Percentiles rank a stretch among this genome's conserved stretches.
Conservation (phyloP, 2,113 vertebrate genomes). For the Naja naja region DNA sequence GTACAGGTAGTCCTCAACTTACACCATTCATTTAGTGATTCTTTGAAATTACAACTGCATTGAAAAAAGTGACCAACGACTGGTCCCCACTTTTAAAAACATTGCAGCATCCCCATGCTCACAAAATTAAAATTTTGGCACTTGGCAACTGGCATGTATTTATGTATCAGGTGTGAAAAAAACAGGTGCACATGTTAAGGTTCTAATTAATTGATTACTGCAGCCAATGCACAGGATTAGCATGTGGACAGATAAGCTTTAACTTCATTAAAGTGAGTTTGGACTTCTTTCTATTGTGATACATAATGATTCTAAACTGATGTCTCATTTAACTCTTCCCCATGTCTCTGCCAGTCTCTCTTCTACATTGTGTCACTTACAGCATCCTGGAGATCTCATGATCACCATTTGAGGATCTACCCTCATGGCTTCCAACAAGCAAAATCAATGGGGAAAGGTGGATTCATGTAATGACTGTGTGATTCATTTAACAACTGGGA, state of each 20-base stretch:
- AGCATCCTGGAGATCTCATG: neutral
- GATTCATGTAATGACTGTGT: neutral
- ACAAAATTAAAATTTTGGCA: neutral
- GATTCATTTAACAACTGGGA: neutral
- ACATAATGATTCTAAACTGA: neutral
- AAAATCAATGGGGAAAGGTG: neutral
- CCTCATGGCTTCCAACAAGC: neutral
- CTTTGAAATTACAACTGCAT: neutral
- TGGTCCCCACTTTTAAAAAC: neutral
- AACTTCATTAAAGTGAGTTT: neutral
- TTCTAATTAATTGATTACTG: neutral
- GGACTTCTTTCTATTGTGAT: neutral
- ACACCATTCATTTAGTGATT: neutral
- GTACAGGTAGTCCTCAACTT: neutral
- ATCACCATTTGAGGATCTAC: neutral
- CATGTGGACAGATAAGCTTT: neutral
- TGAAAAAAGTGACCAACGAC: neutral
- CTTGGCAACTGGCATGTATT: neutral
- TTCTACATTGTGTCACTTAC: neutral
- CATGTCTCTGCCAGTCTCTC: neutral
- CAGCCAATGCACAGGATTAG: neutral
- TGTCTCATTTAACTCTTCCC: neutral
- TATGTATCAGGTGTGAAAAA: neutral
- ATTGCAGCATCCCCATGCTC: neutral
- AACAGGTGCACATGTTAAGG: neutral